Base-by-base conservation (phyloP, 1,140 invertebrate genomes). In the Platyura marginata region DNA sequence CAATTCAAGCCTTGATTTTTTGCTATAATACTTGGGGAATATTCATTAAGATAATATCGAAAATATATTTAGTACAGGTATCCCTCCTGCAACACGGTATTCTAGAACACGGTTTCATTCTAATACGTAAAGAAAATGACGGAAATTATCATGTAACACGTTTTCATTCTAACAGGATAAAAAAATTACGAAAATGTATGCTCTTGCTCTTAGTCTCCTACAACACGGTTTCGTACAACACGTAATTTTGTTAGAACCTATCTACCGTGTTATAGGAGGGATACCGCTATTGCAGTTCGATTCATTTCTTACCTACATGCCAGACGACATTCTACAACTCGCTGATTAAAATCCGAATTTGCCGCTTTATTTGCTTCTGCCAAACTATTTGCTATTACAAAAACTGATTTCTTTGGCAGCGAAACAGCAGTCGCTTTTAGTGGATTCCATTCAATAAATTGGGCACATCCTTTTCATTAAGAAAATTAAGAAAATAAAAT, bases 361-460 rank as follows among this genome's bases (percentile, higher is more conserved):
- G 88, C 83, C 2, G 92, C 94, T 69, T 99, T 99, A 59, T 98
- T 97, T 47, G 84, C 75, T 53, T 82, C 77, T 0, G 79, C 79
- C 51, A 92, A 69, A 61, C 87, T 91, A 55, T 98, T 91, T 8
- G 88, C 81, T 39, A 99, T 83, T 5, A 97, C 86, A 67, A 98
- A 98, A 8, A 78, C 75, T 34, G 79, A 81, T 44, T 77, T 77
- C 44, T 68, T 51, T 3, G 95, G 94, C 21, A 99, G 59, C 1
- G 59, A 61, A 3, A 98, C 79, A 52, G 89, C 76, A 25, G 69
- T 72, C 4, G 80, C 76, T 46, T 70, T 70, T 11, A 98, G 59
- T 1, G 95, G 95, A 55, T 90, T 75, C 66, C 96, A 99, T 51
- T 94, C 82, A 49, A 99, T 98, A 47, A 89, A 70, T 58, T 90